Evolutionary conservation across 2,888 invertebrate genomes (phyloP).

Genomic region (Mythimna impura): DNA sequence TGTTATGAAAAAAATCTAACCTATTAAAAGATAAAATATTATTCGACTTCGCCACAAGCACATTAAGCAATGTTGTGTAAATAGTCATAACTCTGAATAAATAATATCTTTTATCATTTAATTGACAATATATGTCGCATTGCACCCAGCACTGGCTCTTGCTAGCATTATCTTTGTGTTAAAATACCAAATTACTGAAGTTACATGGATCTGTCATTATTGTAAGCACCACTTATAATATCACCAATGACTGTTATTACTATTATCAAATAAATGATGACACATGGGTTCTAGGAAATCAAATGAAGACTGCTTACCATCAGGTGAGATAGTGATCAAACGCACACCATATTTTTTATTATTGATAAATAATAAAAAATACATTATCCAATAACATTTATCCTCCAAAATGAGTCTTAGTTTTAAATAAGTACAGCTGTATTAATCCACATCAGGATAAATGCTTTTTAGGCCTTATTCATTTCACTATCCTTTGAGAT

Average conservation of each 20-base stretch:
- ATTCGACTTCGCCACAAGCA: background rate
- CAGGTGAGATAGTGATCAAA: no score
- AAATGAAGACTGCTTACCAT: background rate
- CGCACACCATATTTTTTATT: no score
- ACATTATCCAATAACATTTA: no score
- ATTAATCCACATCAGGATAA: no score
- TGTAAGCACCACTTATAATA: constrained; percentile 17
- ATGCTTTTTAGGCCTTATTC: background rate
- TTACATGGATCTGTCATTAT: constrained; percentile 23
- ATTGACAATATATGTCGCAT: constrained; percentile 50
- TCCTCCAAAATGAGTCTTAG: no score
- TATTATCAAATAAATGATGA: background rate
- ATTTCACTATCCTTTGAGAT: no score
- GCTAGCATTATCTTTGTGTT: constrained; percentile 38
- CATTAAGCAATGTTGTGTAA: background rate
- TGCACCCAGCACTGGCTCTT: constrained; percentile 58
- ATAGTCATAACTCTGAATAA: background rate
- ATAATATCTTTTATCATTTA: constrained; percentile 59
- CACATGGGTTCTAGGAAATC: background rate
- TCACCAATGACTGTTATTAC: background rate
- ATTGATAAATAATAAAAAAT: no score
- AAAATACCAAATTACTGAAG: background rate
- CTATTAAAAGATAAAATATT: no score
- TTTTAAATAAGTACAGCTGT: no score
- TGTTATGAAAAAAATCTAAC: background rate